Conservation (phyloP, 2,797 vertebrate species). For the Tapirus indicus region DNA sequence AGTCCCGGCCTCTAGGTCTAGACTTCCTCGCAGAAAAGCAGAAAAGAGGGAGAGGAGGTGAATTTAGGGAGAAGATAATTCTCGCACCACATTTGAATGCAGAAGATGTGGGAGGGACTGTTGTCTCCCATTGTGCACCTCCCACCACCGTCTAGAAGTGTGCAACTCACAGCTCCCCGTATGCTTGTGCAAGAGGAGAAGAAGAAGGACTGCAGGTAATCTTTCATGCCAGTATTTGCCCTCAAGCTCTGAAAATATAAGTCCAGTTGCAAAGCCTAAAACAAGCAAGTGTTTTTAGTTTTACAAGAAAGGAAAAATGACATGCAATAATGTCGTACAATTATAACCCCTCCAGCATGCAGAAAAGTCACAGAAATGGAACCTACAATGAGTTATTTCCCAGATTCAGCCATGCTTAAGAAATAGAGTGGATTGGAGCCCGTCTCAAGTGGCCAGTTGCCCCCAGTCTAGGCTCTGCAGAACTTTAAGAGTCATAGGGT, state of each 20-base stretch:
- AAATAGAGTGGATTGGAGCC: neutral
- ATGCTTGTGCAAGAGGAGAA: neutral
- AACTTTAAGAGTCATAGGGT: neutral
- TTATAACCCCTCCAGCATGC: neutral
- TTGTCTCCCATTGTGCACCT: neutral
- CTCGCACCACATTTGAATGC: neutral
- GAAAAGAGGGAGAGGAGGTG: neutral
- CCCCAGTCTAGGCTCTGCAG: neutral
- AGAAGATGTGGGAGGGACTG: fast-evolving
- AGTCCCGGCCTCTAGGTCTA: neutral
- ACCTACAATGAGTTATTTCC: neutral
- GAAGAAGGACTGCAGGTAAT: neutral
- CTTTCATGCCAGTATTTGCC: neutral
- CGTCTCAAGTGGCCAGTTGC: neutral
- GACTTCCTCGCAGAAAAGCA: neutral
- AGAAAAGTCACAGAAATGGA: conserved; percentile 45
- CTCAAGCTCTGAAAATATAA: neutral
- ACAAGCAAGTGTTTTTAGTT: neutral
- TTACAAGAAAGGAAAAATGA: conserved; percentile 25
- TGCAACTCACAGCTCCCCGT: neutral
- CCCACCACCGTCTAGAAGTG: neutral
- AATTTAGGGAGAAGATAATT: neutral
- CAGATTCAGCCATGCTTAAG: neutral
- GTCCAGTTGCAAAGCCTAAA: conserved; percentile 27
- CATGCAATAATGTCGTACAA: neutral